Conservation (phyloP, 2,888 invertebrate genomes). For the Amphiduros pacificus region DNA sequence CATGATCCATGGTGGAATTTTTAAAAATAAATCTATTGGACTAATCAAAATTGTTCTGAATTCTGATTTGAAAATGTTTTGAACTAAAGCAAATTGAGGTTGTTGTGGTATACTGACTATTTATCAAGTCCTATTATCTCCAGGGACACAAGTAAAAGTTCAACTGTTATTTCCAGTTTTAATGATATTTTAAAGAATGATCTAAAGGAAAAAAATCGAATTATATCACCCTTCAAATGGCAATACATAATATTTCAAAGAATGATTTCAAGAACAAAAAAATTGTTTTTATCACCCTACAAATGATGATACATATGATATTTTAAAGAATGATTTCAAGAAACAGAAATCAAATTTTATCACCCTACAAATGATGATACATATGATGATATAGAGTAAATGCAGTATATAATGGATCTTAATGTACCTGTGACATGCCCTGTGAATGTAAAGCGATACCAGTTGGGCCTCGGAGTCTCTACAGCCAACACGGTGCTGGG, state of each 20-base stretch:
- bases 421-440: constrained; percentile 11
- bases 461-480: constrained; percentile 80
- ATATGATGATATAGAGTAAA: background rate
- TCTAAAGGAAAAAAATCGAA: no score
- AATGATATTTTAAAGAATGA: no score
- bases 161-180: no score
- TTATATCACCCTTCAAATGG: no score
- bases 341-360: background rate
- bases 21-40: no score
- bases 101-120: no score
- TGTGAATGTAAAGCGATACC: constrained; percentile 83
- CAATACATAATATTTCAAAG: background rate
- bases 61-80: no score
- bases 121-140: no score
- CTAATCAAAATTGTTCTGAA: no score
- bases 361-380: background rate
- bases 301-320: background rate
- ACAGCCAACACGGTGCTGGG: constrained; percentile 80
- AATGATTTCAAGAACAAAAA: background rate
- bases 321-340: background rate
- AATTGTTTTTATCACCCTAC: background rate
- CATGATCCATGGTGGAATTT: no score
- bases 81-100: no score
- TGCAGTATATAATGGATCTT: background rate
- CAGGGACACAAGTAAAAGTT: no score